Evolutionary conservation across 2,888 invertebrate species (phyloP), one percentile per base, ranked within the genome.

Genomic region (Cremastobaeus sp.): DNA sequence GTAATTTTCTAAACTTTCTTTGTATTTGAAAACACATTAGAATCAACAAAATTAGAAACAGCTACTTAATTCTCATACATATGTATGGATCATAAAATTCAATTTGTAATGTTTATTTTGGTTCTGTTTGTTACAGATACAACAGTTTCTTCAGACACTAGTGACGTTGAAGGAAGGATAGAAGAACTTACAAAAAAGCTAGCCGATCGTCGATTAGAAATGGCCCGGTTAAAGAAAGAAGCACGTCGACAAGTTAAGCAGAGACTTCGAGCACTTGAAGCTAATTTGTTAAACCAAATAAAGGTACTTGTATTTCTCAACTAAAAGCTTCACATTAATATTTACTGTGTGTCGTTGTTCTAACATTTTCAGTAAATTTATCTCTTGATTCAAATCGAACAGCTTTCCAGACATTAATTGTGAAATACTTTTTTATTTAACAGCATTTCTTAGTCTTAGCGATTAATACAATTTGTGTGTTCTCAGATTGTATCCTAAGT

Each of bases 91-190:
- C 12, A n/a, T n/a, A n/a, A n/a, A n/a, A n/a, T n/a, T n/a, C n/a
- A n/a, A n/a, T n/a, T n/a, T n/a, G n/a, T n/a, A n/a, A n/a, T n/a
- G n/a, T n/a, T n/a, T n/a, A n/a, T n/a, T n/a, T n/a, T n/a, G n/a
- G n/a, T n/a, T n/a, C n/a, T n/a, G n/a, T n/a, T n/a, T n/a, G n/a
- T n/a, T n/a, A n/a, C n/a, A 86, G 87, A 88, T 78, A 85, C 86
- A 32, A 86, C 87, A 6, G 73, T 86, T 65, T 88, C 87, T 6
- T 87, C 87, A 5, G 87, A 88, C 39, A 86, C 85, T 4, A 87
- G 87, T 54, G 87, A 87, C 21, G 84, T 86, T 12, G 87, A 87
- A 69, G 86, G 85, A 20, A 81, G 87, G 73, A 86, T 88, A 57
- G 87, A 85, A 65, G 60, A 83, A 64, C 79, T 88, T 6, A 84